Evolutionary conservation across 1,140 invertebrate species (phyloP).

Genomic region (Leptinotarsa defecta): DNA sequence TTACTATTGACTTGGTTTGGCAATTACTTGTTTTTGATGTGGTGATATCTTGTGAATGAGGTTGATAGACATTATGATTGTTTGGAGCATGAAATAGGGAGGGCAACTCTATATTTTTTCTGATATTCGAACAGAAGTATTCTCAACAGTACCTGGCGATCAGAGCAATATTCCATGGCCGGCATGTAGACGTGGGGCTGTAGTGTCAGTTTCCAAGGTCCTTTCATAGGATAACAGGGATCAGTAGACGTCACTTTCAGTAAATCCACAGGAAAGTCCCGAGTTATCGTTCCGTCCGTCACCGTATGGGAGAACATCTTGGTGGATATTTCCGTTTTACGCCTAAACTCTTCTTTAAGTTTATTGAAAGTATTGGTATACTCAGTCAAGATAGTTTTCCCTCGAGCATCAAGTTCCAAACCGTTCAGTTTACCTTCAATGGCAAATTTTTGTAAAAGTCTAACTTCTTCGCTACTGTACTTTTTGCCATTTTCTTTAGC

Average conservation of each 20-base stretch:
- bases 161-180: constrained; percentile 83
- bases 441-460: constrained; percentile 76
- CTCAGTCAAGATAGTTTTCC: constrained; percentile 59
- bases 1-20: too few species aligned
- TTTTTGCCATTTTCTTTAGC: constrained; percentile 57
- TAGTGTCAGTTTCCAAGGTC: constrained; percentile 80
- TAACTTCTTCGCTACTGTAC: constrained; percentile 68
- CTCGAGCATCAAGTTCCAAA: constrained; percentile 59
- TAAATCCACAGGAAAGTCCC: constrained; percentile 75
- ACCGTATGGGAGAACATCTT: constrained; percentile 71
- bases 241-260: constrained; percentile 70
- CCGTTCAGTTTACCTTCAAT: constrained; percentile 84
- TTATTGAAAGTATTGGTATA: constrained; percentile 59
- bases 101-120: too few species aligned
- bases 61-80: too few species aligned
- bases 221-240: constrained; percentile 64
- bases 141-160: constrained; percentile 60
- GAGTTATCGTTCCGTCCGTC: constrained; percentile 66
- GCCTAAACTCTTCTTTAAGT: constrained; percentile 64
- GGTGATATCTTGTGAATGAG: too few species aligned
- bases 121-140: too few species aligned
- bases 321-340: constrained; percentile 66
- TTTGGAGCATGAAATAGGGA: too few species aligned
- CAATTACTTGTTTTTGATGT: too few species aligned
- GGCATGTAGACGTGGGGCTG: constrained; percentile 71